These are phyloP conservation scores for Podarcis muralis DNA, from an alignment of 2,113 vertebrate species.

Conservation along the genomic window DNA sequence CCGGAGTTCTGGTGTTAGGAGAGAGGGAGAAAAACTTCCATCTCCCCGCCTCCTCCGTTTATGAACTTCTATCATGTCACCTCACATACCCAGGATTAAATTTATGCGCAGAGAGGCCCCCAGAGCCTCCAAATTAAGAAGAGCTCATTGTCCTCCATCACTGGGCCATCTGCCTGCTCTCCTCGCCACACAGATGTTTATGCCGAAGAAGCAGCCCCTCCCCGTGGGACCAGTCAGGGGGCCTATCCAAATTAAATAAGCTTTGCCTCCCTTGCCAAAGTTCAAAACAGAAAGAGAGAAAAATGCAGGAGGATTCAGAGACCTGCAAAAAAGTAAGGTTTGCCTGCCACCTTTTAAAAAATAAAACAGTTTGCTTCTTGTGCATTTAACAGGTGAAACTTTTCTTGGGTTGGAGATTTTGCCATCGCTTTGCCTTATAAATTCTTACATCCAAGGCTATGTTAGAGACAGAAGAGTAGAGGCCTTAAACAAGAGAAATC, in stretches of 20 bases:
- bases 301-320: no score
- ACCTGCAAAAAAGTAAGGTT: not conserved
- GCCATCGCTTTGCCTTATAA: not conserved
- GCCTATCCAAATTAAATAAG: not conserved
- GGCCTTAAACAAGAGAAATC: not conserved
- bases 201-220: not conserved
- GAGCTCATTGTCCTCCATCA: no score
- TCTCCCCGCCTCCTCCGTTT: no score
- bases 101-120: not conserved
- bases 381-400: not conserved
- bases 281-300: not conserved
- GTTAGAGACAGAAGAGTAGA: not conserved
- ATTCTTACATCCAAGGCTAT: not conserved
- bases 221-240: not conserved
- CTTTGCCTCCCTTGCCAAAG: not conserved
- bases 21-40: no score
- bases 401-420: not conserved
- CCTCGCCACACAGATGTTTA: not conserved
- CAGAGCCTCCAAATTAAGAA: not conserved
- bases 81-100: not conserved
- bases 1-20: no score
- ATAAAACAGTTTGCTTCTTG: no score
- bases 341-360: not conserved
- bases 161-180: not conserved
- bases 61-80: no score